phyloP scores from a whole-genome alignment of 2,888 invertebrate genomes.

The Diadegma fenestrale region DNA sequence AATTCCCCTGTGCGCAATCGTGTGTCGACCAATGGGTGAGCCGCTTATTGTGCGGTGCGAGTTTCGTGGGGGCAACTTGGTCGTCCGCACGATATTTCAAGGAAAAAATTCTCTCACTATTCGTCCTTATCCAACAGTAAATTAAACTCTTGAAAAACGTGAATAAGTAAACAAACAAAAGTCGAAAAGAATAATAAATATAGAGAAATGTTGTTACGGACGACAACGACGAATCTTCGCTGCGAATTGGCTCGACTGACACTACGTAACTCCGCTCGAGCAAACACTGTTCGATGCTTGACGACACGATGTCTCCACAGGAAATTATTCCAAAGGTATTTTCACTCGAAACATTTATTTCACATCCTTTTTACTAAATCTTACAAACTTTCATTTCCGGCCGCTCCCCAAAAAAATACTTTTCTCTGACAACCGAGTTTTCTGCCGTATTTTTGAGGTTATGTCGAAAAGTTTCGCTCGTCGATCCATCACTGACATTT shows the following conservation, averaged over 20 bases:
- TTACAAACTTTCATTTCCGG: neutral
- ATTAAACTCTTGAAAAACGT: conserved; percentile 1
- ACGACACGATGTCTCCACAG: conserved; percentile 88
- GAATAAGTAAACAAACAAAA: neutral
- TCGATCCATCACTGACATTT: neutral
- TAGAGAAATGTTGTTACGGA: conserved; percentile 88
- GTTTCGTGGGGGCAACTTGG: conserved; percentile 63
- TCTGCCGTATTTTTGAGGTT: conserved; percentile 65
- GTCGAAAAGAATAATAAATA: conserved; percentile 6
- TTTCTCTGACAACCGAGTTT: neutral
- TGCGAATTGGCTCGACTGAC: conserved; percentile 89
- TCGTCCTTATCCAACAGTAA: conserved; percentile 7
- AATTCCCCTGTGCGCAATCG: conserved; percentile 8
- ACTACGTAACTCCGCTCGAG: conserved; percentile 87
- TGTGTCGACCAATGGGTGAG: conserved; percentile 14
- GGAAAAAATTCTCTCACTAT: conserved; percentile 17
- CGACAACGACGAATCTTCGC: conserved; percentile 89
- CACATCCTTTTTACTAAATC: neutral
- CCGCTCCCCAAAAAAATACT: neutral
- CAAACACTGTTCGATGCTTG: conserved; percentile 87
- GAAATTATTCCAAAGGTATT: conserved; percentile 87
- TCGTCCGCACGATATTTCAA: conserved; percentile 26
- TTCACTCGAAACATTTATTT: neutral
- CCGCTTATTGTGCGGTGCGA: conserved; percentile 20
- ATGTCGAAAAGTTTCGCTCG: conserved; percentile 27